Percentiles rank a stretch among this genome's conserved stretches.
Evolutionary conservation across 1,140 invertebrate genomes (phyloP).

Genomic region (Magallana gigas): DNA sequence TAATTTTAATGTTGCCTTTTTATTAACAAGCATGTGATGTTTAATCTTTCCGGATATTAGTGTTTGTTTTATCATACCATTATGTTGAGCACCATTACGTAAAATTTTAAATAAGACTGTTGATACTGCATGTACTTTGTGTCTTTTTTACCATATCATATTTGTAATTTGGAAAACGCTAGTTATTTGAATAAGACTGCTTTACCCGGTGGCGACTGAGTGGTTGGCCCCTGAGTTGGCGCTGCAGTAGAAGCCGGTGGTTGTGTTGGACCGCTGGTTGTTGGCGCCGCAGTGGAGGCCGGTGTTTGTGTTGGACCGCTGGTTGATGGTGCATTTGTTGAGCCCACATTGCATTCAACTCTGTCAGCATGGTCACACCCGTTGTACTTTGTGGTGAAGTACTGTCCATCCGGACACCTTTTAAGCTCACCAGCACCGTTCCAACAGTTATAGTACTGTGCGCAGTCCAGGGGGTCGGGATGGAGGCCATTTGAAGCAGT

Average conservation of each 20-base stretch:
- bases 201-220: conserved; percentile 6
- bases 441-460: conserved; percentile 47
- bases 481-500: conserved; percentile 40
- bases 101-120: too few relatives aligned
- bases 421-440: neutral
- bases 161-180: too few relatives aligned
- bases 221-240: neutral
- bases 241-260: neutral
- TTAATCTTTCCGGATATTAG: too few relatives aligned
- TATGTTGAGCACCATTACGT: too few relatives aligned
- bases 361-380: conserved; percentile 46
- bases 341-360: conserved; percentile 39
- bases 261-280: neutral
- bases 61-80: too few relatives aligned
- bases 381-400: neutral
- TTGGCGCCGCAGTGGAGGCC: neutral
- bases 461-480: conserved; percentile 44
- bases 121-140: too few relatives aligned
- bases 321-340: neutral
- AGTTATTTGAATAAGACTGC: too few relatives aligned
- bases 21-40: too few relatives aligned
- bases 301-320: neutral
- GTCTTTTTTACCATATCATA: too few relatives aligned
- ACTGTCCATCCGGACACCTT: conserved; percentile 35
- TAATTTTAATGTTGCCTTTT: neutral